These are phyloP conservation scores for Rhingia campestris DNA, from an alignment of 2,888 invertebrate genomes.

Conservation along the genomic window DNA sequence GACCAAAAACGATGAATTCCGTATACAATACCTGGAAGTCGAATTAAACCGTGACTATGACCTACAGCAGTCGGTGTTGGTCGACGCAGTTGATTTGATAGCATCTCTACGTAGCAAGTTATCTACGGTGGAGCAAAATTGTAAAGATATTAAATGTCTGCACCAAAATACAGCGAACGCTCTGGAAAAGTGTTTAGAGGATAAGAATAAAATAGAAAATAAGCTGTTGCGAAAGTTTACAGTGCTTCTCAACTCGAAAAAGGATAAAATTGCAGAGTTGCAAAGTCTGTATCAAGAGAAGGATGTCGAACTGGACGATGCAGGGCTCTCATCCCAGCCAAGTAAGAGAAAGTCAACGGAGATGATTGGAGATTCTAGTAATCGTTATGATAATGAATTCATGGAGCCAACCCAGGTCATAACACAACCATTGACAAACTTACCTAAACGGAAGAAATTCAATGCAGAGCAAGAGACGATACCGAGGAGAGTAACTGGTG, in stretches of 20 bases:
- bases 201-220: conserved; percentile 74
- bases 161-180: conserved; percentile 68
- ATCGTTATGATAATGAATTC: conserved; percentile 42
- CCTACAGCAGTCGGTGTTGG: conserved; percentile 50
- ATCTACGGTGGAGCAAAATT: conserved; percentile 5
- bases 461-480: background rate
- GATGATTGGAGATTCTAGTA: background rate
- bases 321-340: background rate
- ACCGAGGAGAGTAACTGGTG: background rate
- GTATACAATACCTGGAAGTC: conserved; percentile 76
- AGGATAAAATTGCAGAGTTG: conserved; percentile 77
- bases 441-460: conserved; percentile 66
- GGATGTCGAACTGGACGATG: conserved; percentile 31
- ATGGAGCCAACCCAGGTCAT: conserved; percentile 48
- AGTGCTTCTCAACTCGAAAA: conserved; percentile 78
- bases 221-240: conserved; percentile 77
- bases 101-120: conserved; percentile 34
- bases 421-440: conserved; percentile 42
- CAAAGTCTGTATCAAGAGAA: conserved; percentile 70
- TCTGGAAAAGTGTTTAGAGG: conserved; percentile 76
- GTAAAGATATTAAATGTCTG: conserved; percentile 32
- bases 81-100: conserved; percentile 75
- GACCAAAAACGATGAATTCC: conserved; percentile 76
- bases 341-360: conserved; percentile 36
- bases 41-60: conserved; percentile 66